Percentiles rank a stretch among this genome's conserved stretches.
Conservation (phyloP, 2,888 invertebrate species). For the Lasioglossum figueresi region DNA sequence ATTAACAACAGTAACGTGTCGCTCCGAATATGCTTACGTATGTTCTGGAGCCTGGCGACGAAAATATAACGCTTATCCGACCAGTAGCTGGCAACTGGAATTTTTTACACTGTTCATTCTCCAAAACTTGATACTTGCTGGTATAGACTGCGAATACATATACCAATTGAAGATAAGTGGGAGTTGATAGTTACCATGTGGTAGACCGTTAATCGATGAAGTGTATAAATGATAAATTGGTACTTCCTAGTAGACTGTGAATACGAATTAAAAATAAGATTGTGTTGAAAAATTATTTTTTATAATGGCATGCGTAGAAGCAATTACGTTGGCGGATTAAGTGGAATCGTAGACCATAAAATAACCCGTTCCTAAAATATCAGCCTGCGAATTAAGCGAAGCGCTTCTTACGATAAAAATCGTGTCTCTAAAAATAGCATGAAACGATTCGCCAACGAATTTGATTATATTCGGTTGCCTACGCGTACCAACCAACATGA, state of each 20-base stretch:
- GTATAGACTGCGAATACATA: neutral
- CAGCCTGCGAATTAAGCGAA: neutral
- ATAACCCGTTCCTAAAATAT: neutral
- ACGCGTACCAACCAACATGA: neutral
- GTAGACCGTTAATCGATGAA: neutral
- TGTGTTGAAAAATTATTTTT: neutral
- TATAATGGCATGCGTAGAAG: neutral
- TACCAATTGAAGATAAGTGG: neutral
- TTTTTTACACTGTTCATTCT: neutral
- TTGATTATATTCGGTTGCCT: neutral
- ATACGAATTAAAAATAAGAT: neutral
- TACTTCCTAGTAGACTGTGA: neutral
- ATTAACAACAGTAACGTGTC: conserved; percentile 68
- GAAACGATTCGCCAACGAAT: neutral
- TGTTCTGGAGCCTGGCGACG: conserved; percentile 6
- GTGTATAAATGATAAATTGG: neutral
- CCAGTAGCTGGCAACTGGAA: neutral
- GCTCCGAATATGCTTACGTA: conserved; percentile 33
- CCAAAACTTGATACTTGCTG: neutral
- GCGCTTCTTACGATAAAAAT: neutral
- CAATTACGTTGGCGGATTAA: neutral
- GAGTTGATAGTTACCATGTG: too few species aligned
- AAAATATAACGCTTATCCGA: conserved; percentile 23
- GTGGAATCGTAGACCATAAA: neutral
- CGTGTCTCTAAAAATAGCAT: neutral